Conservation (phyloP, 1,140 invertebrate genomes). For the Drosophila pallidifrons region DNA sequence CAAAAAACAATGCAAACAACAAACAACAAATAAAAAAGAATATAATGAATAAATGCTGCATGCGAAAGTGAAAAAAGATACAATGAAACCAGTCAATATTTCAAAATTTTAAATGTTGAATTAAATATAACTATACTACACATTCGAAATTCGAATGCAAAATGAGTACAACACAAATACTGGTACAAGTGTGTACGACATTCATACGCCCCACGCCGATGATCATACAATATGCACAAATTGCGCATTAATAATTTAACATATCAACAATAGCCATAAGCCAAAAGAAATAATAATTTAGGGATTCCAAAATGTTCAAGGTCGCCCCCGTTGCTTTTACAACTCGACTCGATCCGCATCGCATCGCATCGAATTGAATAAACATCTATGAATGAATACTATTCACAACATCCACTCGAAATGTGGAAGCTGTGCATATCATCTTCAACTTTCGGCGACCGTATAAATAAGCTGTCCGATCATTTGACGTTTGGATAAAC, state of each 20-base stretch:
- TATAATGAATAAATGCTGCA: constrained; percentile 10
- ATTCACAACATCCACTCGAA: constrained; percentile 29
- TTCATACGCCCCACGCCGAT: too few relatives aligned
- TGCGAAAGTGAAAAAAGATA: constrained; percentile 1
- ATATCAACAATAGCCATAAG: constrained; percentile 22
- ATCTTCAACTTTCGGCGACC: constrained; percentile 17
- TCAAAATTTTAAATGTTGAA: constrained; percentile 34
- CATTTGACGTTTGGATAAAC: constrained; percentile 1
- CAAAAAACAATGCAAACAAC: constrained; percentile 6
- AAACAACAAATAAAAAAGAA: constrained; percentile 12
- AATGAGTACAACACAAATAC: constrained; percentile 1
- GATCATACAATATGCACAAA: constrained; percentile 30
- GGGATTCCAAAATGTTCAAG: constrained; percentile 49
- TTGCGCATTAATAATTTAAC: constrained; percentile 48
- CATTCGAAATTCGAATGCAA: constrained; percentile 6
- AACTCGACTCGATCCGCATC: constrained; percentile 4
- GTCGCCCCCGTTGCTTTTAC: constrained; percentile 30
- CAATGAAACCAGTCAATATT: constrained; percentile 33
- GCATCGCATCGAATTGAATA: constrained; percentile 32
- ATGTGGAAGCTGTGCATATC: constrained; percentile 24
- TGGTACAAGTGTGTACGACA: not conserved
- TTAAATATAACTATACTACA: constrained; percentile 17
- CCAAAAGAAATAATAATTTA: constrained; percentile 46
- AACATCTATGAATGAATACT: constrained; percentile 45
- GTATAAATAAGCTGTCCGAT: constrained; percentile 10